A percentile compares a stretch with the other conserved stretches of the same genome.
Evolutionary conservation across 2,797 vertebrate species (phyloP).

Genomic region (Sparidentex hasta): DNA sequence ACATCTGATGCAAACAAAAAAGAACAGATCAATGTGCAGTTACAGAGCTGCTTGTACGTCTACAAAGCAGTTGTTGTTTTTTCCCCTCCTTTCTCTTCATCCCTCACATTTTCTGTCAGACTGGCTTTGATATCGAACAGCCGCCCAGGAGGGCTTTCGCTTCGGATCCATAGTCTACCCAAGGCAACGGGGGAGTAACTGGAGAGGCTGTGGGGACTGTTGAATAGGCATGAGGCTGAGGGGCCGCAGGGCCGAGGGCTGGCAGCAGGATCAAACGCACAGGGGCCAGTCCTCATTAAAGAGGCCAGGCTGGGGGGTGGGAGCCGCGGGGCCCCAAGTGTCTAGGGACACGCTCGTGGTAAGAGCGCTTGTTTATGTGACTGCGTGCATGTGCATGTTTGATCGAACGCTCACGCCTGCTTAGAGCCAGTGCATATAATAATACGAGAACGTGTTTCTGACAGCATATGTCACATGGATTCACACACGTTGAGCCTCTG

Average conservation of each 20-base stretch:
- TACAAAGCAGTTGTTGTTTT: slow-evolving; percentile 47
- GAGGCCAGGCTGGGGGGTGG: slow-evolving; percentile 70
- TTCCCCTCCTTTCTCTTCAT: background rate
- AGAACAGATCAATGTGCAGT: slow-evolving; percentile 38
- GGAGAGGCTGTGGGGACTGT: slow-evolving; percentile 66
- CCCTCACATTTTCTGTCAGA: slow-evolving; percentile 48
- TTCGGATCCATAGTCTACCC: slow-evolving; percentile 75
- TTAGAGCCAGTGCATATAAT: slow-evolving; percentile 58
- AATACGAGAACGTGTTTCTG: slow-evolving; percentile 33
- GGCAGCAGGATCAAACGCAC: slow-evolving; percentile 83
- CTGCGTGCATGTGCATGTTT: slow-evolving; percentile 39
- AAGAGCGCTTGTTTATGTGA: slow-evolving; percentile 64
- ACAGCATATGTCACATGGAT: slow-evolving; percentile 43
- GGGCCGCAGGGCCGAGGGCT: slow-evolving; percentile 68
- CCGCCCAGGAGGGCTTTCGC: slow-evolving; percentile 70
- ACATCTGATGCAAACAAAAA: slow-evolving; percentile 48
- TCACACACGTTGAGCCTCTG: slow-evolving; percentile 31
- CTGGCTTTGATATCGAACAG: slow-evolving; percentile 78
- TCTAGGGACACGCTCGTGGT: slow-evolving; percentile 66
- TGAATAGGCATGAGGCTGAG: slow-evolving; percentile 83
- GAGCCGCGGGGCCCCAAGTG: slow-evolving; percentile 57
- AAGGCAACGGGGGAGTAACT: slow-evolving; percentile 64
- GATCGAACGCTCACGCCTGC: slow-evolving; percentile 57
- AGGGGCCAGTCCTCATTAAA: slow-evolving; percentile 83
- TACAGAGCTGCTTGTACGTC: slow-evolving; percentile 38